Percentiles rank a stretch among this genome's conserved stretches.
phyloP scores from a whole-genome alignment of 2,888 invertebrate species.

The Silvanus unidentatus region DNA sequence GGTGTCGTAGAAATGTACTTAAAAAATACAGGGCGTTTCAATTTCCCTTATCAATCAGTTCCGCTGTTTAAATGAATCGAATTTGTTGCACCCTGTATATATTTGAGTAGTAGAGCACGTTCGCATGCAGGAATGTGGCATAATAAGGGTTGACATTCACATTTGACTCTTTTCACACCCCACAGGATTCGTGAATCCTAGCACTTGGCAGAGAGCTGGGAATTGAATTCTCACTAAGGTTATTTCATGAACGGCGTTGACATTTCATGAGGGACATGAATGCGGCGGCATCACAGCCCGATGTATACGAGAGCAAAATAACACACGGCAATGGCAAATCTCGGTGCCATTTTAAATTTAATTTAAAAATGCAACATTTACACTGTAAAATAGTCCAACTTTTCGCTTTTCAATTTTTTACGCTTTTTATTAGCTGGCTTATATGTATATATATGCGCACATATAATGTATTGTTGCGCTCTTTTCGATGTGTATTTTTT shows the following conservation, averaged over 20 bases:
- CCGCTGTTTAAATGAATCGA: too few species aligned
- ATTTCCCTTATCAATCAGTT: too few species aligned
- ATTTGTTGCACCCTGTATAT: too few species aligned
- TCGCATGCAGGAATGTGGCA: conserved; percentile 13
- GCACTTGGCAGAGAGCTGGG: conserved; percentile 13
- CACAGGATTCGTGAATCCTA: conserved; percentile 22
- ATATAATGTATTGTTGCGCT: too few species aligned
- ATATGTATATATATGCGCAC: too few species aligned
- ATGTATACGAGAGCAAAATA: not conserved
- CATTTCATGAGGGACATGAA: conserved; percentile 11
- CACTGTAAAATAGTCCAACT: too few species aligned
- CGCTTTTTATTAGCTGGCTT: too few species aligned
- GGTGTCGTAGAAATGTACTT: too few species aligned
- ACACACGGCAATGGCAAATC: not conserved
- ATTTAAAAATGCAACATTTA: not conserved
- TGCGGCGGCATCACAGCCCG: conserved; percentile 1
- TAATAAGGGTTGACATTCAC: conserved; percentile 24
- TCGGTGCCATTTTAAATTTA: conserved; percentile 1
- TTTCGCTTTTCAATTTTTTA: too few species aligned
- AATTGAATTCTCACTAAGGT: conserved; percentile 21
- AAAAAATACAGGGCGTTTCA: too few species aligned
- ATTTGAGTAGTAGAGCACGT: too few species aligned
- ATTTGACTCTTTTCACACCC: conserved; percentile 27
- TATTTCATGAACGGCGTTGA: conserved; percentile 15
- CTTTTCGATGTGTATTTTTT: too few species aligned